Base-by-base conservation (phyloP, 1,140 invertebrate species). In the Drosophila orena region DNA sequence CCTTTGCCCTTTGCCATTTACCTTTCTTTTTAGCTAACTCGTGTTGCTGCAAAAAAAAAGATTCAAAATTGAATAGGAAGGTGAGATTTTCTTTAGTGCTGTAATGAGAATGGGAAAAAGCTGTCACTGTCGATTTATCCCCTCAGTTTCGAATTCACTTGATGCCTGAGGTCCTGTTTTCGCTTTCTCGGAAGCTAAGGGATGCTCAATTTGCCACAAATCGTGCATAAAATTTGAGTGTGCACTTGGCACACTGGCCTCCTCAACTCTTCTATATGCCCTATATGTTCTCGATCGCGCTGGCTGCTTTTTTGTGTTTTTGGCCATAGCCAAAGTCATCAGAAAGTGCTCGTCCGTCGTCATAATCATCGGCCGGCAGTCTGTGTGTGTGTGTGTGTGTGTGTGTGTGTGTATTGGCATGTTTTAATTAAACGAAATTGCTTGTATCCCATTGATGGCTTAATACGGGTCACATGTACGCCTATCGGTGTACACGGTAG, bases 371-470 rank as follows among this genome's bases (percentile, higher is more conserved):
- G 72, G 35, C 17, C 43, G 53, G 61, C 77, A 88, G 74, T 79
- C 78, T 81, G 83, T 78, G 83, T 81, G 78, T 78, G 83, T 79
- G 78, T 78, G 83, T 79, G 78, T 78, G 83, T 79, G 78, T 78
- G 83, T 79, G n/a, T 81, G 83, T 78, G 83, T 81, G 78, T 78
- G 83, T 79, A 78, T 79, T 75, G 78, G 79, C 81, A 88, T 86
- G 83, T 88, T 86, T 86, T 86, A 86, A 86, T 86, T 86, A 86
- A 86, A 86, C 83, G 83, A 86, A 86, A 88, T 86, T 88, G 84
- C 84, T 86, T 88, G 83, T 88, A 77, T 86, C 65, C 65, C 75
- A 88, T 86, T 79, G 84, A 86, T 88, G 75, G 84, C 83, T 85
- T 68, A 79, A 88, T 86, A 68, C 52, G 65, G 77, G 57, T 38